These are phyloP conservation scores for Tenualosa ilisha DNA, from an alignment of 2,797 vertebrate genomes.

Conservation along the genomic window DNA sequence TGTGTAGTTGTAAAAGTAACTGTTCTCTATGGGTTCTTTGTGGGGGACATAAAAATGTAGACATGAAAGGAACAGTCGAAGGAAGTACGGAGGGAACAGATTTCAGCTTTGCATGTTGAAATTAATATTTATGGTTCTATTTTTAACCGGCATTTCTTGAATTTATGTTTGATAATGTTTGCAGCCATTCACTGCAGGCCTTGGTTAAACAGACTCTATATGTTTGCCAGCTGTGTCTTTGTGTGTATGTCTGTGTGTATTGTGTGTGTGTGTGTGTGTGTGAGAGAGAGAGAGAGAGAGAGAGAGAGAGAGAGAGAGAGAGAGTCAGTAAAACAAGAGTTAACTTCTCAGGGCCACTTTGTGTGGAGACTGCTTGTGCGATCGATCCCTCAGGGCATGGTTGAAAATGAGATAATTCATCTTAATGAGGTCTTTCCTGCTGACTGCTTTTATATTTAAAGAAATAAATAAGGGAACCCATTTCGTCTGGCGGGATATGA, in stretches of 20 bases:
- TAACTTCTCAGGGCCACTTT: constrained; percentile 18
- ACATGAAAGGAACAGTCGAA: constrained; percentile 13
- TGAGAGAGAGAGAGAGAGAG: neutral
- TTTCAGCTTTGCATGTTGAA: constrained; percentile 20
- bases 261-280: neutral
- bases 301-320: too few species aligned
- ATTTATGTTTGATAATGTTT: constrained; percentile 14
- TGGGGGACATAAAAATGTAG: neutral
- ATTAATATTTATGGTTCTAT: constrained; percentile 23
- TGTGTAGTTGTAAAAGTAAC: neutral
- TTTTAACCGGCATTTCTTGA: constrained; percentile 11
- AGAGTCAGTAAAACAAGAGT: neutral
- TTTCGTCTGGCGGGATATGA: constrained; percentile 27
- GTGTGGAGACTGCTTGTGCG: constrained; percentile 38
- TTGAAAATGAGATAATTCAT: constrained; percentile 64
- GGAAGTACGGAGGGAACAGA: neutral
- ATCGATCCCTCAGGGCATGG: constrained; percentile 43
- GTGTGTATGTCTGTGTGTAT: neutral
- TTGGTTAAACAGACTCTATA: constrained; percentile 5
- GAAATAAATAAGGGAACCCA: constrained; percentile 58
- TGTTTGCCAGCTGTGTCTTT: constrained; percentile 4
- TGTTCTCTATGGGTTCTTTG: neutral
- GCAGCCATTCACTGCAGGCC: constrained; percentile 2
- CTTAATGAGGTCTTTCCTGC: constrained; percentile 68
- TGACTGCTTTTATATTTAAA: constrained; percentile 51